Base-by-base conservation (phyloP, 2,113 vertebrate species). In the Conger conger region DNA sequence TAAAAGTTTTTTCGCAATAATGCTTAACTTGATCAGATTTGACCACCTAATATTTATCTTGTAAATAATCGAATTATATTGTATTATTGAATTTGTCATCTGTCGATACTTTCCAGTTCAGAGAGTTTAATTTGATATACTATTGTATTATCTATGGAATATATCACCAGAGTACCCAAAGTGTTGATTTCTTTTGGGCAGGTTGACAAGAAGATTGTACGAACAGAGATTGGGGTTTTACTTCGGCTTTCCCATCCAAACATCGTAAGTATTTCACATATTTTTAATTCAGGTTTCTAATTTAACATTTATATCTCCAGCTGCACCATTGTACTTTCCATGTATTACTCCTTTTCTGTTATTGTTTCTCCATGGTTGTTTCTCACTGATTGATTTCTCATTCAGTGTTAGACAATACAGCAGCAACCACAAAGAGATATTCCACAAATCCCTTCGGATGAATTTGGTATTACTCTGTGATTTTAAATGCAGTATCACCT, bases 191-290 rank as follows among this genome's bases (percentile, higher is more conserved):
- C 0, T 30, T 33, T 79, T 93, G 92, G 89, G 90, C 87, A 97
- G 97, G 95, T 97, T 91, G 97, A 97, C 93, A 97, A 97, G 93
- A 97, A 97, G 93, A 97, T 97, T 76, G 95, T 97, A 42, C 94
- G 97, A 85, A 97, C 97, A 13, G 97, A 97, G 91, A 97, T 97
- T 84, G 96, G 96, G 87, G 96, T 97, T 85, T 93, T 97, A 73
- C 95, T 97, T 88, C 95, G 96, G 53, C 96, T 97, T 86, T 97
- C 97, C 0, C 97, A 97, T 91, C 97, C 97, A 81, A 97, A 97
- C 86, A 97, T 97, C 88, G 97, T 97, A 96, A 97, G 97, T 86
- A 30, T 76, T 81, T 82, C 53, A 16, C 57, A 53, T 18, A 53
- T 11, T 33, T 17, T 8, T 79, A 79, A 3, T 20, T 79, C 16